phyloP scores from a whole-genome alignment of 2,797 vertebrate genomes.

The Hydrocynus forskahlii region DNA sequence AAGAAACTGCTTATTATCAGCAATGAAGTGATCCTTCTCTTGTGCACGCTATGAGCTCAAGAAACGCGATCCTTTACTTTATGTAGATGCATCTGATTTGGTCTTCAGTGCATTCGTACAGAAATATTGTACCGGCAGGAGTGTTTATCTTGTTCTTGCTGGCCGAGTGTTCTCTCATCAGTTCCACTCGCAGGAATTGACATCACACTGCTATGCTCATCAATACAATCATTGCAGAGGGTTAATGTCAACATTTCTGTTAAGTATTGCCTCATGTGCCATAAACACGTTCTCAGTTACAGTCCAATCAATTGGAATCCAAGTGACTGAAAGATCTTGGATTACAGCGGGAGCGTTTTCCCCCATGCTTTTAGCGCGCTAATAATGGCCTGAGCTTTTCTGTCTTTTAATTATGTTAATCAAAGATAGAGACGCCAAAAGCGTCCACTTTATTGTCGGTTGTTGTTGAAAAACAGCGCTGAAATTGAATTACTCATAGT shows the following conservation, averaged over 20 bases:
- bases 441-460: conserved; percentile 34
- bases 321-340: conserved; percentile 46
- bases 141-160: neutral
- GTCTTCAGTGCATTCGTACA: conserved; percentile 2
- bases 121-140: conserved; percentile 17
- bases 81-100: conserved; percentile 33
- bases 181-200: conserved; percentile 40
- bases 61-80: conserved; percentile 40
- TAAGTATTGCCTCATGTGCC: conserved; percentile 54
- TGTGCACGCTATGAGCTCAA: neutral
- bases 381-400: conserved; percentile 47
- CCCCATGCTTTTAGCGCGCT: conserved; percentile 48
- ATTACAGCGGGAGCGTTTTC: conserved; percentile 50
- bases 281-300: conserved; percentile 57
- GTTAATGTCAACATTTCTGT: conserved; percentile 51
- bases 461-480: conserved; percentile 29
- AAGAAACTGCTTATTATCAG: conserved; percentile 63
- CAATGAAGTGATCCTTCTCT: conserved; percentile 64
- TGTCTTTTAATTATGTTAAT: conserved; percentile 58
- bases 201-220: conserved; percentile 44
- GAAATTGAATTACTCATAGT: conserved; percentile 34
- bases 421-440: conserved; percentile 52
- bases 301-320: conserved; percentile 50
- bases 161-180: conserved; percentile 22
- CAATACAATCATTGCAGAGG: conserved; percentile 48